These are phyloP conservation scores for Melanotaenia parkinsoni DNA, from an alignment of 2,797 vertebrate species.

Conservation along the genomic window DNA sequence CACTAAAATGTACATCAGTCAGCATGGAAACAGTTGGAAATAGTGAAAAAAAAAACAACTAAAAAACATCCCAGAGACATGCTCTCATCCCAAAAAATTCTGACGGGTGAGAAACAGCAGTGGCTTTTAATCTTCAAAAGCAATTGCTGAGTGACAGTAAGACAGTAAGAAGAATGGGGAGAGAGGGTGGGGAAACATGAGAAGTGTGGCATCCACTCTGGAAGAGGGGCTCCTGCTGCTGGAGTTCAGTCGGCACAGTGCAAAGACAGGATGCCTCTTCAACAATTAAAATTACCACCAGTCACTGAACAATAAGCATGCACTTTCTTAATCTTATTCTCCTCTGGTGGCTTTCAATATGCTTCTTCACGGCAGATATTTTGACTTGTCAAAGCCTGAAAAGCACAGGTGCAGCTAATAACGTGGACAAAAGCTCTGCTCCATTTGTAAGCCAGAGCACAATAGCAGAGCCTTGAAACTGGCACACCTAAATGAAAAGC, in stretches of 20 bases:
- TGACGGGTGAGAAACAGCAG: constrained; percentile 40
- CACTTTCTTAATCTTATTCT: background rate
- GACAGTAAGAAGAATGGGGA: constrained; percentile 25
- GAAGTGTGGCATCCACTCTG: constrained; percentile 41
- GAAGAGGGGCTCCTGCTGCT: constrained; percentile 38
- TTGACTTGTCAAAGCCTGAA: constrained; percentile 6
- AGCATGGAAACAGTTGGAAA: constrained; percentile 26
- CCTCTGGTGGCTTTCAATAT: background rate
- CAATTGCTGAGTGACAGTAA: constrained; percentile 66
- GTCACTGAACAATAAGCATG: background rate
- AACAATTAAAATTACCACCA: background rate
- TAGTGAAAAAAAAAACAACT: constrained; percentile 22
- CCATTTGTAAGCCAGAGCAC: background rate
- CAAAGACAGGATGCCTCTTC: constrained; percentile 4
- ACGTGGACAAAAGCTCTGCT: constrained; percentile 3
- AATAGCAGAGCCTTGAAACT: background rate
- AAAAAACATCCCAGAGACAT: constrained; percentile 6
- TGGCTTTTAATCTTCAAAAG: constrained; percentile 68
- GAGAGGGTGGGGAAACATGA: constrained; percentile 57
- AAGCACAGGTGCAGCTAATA: constrained; percentile 23
- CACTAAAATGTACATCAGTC: constrained; percentile 15
- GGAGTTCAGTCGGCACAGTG: constrained; percentile 38
- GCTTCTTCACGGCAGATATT: background rate
- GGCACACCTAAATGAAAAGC: constrained; percentile 21
- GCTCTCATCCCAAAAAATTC: constrained; percentile 21